phyloP scores from a whole-genome alignment of 2,888 invertebrate genomes.

The Patella pellucida region DNA sequence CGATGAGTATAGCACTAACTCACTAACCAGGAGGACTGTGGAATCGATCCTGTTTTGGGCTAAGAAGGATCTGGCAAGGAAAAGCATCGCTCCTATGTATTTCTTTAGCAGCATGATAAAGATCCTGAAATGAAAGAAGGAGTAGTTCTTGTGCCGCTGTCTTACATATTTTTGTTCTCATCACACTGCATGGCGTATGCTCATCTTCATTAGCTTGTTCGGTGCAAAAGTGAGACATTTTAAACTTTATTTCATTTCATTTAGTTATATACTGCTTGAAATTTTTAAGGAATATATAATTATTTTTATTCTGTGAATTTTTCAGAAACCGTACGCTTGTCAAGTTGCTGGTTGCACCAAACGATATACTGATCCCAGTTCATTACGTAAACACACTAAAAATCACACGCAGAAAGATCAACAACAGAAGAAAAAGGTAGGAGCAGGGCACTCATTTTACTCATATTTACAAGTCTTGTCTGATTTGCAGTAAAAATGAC shows the following conservation, averaged over 20 bases:
- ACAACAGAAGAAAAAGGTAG: slow-evolving; percentile 55
- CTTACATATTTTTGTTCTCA: no score
- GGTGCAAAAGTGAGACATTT: no score
- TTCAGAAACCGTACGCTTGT: slow-evolving; percentile 97
- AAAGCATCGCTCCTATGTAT: no score
- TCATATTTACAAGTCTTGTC: not conserved
- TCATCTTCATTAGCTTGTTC: no score
- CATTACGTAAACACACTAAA: slow-evolving; percentile 96
- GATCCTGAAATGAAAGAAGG: no score
- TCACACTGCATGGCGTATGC: no score
- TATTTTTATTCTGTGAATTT: not conserved
- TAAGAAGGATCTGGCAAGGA: no score
- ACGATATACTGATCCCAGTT: slow-evolving; percentile 97
- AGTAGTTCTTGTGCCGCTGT: no score
- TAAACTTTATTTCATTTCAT: not conserved
- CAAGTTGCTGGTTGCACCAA: slow-evolving; percentile 97
- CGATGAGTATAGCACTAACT: not conserved
- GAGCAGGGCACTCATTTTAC: not conserved
- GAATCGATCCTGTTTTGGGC: no score
- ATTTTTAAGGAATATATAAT: not conserved
- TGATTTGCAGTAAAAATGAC: slow-evolving; percentile 8
- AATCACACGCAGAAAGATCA: slow-evolving; percentile 74
- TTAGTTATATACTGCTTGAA: not conserved
- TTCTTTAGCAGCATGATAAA: no score
- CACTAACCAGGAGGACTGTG: no score